A percentile compares a stretch with the other conserved stretches of the same genome.
Conservation (phyloP, 1,140 invertebrate genomes). For the Zaprionus capensis region DNA sequence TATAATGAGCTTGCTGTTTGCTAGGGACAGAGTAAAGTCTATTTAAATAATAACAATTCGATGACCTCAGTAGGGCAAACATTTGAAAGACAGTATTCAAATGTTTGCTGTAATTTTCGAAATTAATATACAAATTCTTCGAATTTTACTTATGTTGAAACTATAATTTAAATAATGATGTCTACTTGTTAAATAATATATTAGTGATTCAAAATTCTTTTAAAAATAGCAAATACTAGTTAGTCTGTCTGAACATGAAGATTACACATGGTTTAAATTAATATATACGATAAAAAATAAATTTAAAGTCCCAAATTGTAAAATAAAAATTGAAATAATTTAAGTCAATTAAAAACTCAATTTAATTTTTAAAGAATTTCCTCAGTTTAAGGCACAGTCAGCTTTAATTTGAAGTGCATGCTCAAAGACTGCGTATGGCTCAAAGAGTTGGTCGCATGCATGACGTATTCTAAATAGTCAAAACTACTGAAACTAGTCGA, state of each 20-base stretch:
- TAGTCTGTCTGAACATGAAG: no score
- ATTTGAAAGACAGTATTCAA: background rate
- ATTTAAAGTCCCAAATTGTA: no score
- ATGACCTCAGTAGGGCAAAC: no score
- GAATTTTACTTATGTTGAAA: no score
- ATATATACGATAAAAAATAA: no score
- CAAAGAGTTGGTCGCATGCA: background rate
- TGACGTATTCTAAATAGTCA: background rate
- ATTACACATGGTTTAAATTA: no score
- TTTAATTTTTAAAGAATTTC: background rate
- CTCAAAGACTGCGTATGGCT: background rate
- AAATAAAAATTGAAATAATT: no score
- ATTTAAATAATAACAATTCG: background rate
- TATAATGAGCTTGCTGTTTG: slow-evolving; percentile 3
- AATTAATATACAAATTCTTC: no score
- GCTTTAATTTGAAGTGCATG: background rate
- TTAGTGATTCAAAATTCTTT: no score
- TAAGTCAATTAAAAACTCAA: background rate
- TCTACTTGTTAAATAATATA: no score
- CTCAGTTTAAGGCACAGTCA: background rate
- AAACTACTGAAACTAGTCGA: background rate
- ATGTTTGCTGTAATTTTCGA: background rate
- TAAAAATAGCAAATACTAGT: no score
- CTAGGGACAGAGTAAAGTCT: background rate
- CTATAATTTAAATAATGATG: no score